These are phyloP conservation scores for Anastrepha obliqua DNA, from an alignment of 1,140 invertebrate genomes.

Conservation along the genomic window DNA sequence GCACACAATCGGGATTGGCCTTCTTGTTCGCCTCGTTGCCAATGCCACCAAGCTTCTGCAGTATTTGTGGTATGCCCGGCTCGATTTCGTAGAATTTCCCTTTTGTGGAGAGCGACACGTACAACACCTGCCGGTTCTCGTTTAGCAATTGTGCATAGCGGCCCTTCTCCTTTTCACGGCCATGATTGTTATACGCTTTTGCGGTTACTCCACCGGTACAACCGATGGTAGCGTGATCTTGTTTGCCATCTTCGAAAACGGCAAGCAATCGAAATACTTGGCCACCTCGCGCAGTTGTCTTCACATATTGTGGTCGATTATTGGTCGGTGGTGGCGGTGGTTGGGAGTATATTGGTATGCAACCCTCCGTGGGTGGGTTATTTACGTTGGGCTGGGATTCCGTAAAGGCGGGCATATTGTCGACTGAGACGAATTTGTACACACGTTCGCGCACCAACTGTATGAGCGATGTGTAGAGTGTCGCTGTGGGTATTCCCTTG, in stretches of 20 bases:
- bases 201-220: constrained; percentile 55
- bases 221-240: constrained; percentile 61
- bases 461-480: constrained; percentile 68
- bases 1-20: constrained; percentile 73
- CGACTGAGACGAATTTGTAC: constrained; percentile 72
- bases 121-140: constrained; percentile 72
- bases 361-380: constrained; percentile 69
- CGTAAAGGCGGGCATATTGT: constrained; percentile 72
- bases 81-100: constrained; percentile 74
- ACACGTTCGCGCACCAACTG: constrained; percentile 73
- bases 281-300: constrained; percentile 70
- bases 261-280: constrained; percentile 72
- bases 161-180: constrained; percentile 71
- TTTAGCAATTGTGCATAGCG: constrained; percentile 72
- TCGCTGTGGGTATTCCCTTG: constrained; percentile 70
- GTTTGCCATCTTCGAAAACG: constrained; percentile 73
- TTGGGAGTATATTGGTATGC: constrained; percentile 61
- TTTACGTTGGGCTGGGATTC: constrained; percentile 66
- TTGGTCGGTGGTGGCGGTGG: constrained; percentile 57
- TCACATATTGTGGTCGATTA: constrained; percentile 69
- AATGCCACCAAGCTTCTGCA: constrained; percentile 65
- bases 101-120: constrained; percentile 71
- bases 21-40: constrained; percentile 63
- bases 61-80: constrained; percentile 69
- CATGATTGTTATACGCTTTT: constrained; percentile 58